Conservation (phyloP, 2,888 invertebrate species). For the Pteria penguin region DNA sequence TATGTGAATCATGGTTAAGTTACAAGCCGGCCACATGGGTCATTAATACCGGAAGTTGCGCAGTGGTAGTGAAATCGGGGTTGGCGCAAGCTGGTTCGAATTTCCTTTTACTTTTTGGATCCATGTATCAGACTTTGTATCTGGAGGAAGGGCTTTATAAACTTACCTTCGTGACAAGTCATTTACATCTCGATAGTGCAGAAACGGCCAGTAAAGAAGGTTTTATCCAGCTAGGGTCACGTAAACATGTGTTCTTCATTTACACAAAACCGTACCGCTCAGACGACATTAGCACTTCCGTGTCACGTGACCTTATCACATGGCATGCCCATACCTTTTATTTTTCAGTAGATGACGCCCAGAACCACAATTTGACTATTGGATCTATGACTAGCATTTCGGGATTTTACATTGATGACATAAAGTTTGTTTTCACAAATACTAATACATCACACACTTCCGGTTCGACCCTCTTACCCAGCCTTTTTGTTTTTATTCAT, state of each 20-base stretch:
- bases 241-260: conserved; percentile 31
- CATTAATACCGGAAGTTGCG: conserved; percentile 7
- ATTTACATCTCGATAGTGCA: conserved; percentile 10
- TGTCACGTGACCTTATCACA: neutral
- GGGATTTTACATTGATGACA: conserved; percentile 39
- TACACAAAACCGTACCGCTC: conserved; percentile 27
- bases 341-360: neutral
- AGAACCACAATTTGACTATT: neutral
- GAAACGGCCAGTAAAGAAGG: conserved; percentile 35
- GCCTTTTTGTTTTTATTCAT: conserved; percentile 19
- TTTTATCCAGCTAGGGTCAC: conserved; percentile 32
- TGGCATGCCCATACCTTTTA: conserved; percentile 42
- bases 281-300: neutral
- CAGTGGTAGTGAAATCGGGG: conserved; percentile 25
- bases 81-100: conserved; percentile 26
- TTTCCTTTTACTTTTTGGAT: conserved; percentile 33
- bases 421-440: conserved; percentile 21
- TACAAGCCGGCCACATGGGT: conserved; percentile 12
- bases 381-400: conserved; percentile 27
- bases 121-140: conserved; percentile 26
- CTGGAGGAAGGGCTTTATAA: conserved; percentile 11
- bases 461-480: conserved; percentile 13
- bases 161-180: conserved; percentile 34
- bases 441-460: neutral
- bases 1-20: conserved; percentile 4